Evolutionary conservation across 2,888 invertebrate genomes (phyloP).

Genomic region (Sinohyriopsis cumingii): DNA sequence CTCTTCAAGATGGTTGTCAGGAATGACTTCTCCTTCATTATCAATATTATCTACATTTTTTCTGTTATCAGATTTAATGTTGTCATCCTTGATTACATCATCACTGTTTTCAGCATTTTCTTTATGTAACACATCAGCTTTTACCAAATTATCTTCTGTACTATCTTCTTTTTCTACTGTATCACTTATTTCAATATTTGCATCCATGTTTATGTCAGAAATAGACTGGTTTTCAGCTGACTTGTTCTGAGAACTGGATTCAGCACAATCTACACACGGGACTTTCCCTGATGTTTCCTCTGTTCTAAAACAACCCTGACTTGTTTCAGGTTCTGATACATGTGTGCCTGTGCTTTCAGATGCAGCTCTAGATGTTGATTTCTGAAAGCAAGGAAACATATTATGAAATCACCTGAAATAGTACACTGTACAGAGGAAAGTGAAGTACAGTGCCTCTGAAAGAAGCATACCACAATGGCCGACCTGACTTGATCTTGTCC

Average conservation of each 20-base stretch:
- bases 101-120: constrained; percentile 1
- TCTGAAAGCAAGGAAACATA: not conserved
- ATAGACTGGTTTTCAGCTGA: not conserved
- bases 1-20: constrained; percentile 43
- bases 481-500: no score
- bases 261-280: no score
- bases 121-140: constrained; percentile 4
- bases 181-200: no score
- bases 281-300: no score
- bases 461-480: no score
- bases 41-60: constrained; percentile 14
- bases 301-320: not conserved
- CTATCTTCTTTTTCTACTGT: not conserved
- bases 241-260: constrained; percentile 1
- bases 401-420: no score
- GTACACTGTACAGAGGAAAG: no score
- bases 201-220: no score
- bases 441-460: no score
- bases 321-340: constrained; percentile 7
- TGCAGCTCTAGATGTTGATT: constrained; percentile 16
- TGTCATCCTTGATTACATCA: constrained; percentile 43
- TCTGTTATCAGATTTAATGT: constrained; percentile 12
- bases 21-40: constrained; percentile 46
- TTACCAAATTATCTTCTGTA: not conserved
- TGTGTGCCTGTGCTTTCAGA: constrained; percentile 25